phyloP scores from a whole-genome alignment of 92 coral and sea anemone genomes.

The Parazoanthus atlanticus region DNA sequence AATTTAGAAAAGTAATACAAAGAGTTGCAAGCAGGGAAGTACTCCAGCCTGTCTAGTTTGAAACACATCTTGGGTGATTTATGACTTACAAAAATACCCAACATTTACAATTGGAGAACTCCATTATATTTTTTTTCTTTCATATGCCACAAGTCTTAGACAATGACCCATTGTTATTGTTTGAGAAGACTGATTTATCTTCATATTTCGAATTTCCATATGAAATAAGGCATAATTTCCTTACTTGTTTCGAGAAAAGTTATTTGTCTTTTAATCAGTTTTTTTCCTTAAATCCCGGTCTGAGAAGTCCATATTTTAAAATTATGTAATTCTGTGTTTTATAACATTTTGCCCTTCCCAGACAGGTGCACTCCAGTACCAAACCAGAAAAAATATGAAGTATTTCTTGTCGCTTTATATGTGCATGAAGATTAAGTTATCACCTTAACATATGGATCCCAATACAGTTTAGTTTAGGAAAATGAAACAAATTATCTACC shows the following conservation, averaged over 20 bases:
- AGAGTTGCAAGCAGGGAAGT: neutral
- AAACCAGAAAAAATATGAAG: neutral
- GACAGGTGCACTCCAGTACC: neutral
- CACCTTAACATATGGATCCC: neutral
- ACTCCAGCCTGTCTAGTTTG: neutral
- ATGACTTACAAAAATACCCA: too few species aligned
- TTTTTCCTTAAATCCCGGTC: neutral
- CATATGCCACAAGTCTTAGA: neutral
- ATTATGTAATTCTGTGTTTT: neutral
- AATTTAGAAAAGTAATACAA: neutral
- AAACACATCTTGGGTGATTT: neutral
- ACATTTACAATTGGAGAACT: neutral
- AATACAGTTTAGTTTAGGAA: neutral
- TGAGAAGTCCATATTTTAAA: neutral
- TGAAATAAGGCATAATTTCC: neutral
- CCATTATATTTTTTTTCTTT: neutral
- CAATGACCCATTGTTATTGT: constrained; percentile 6
- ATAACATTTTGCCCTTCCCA: neutral
- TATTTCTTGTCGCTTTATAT: neutral
- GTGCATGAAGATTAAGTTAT: neutral
- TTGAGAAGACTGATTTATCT: constrained; percentile 12
- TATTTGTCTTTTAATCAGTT: neutral
- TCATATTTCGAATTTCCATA: neutral
- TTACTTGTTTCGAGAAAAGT: neutral
- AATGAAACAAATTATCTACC: neutral